Conservation (phyloP, 1,140 invertebrate genomes). For the Drosophila kurseongensis region DNA sequence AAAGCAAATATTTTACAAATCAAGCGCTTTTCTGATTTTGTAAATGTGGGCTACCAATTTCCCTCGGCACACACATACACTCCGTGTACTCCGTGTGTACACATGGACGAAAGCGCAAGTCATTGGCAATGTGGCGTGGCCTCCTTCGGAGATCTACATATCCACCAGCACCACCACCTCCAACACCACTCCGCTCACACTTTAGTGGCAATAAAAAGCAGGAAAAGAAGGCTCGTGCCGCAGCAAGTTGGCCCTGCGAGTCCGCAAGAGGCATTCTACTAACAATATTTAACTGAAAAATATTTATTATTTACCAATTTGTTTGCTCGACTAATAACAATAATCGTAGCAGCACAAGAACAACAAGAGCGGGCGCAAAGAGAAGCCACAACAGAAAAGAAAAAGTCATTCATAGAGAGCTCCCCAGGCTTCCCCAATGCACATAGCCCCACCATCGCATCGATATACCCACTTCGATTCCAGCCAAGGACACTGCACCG, state of each 20-base stretch:
- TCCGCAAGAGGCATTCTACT: slow-evolving; percentile 77
- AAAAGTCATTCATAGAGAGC: slow-evolving; percentile 67
- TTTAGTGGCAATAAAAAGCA: slow-evolving; percentile 26
- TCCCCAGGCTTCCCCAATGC: slow-evolving; percentile 27
- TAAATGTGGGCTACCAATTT: slow-evolving; percentile 84
- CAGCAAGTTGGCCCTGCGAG: slow-evolving; percentile 52
- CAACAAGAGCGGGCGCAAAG: slow-evolving; percentile 13
- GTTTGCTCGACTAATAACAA: slow-evolving; percentile 84
- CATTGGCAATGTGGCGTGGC: slow-evolving; percentile 75
- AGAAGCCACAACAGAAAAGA: slow-evolving; percentile 24
- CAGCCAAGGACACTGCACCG: slow-evolving; percentile 75
- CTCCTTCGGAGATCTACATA: slow-evolving; percentile 76
- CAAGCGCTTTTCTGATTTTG: slow-evolving; percentile 84
- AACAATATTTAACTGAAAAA: slow-evolving; percentile 84
- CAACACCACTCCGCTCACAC: not conserved
- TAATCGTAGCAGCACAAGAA: slow-evolving; percentile 75
- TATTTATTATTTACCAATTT: slow-evolving; percentile 85
- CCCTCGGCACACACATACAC: slow-evolving; percentile 64
- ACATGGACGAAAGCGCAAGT: slow-evolving; percentile 79
- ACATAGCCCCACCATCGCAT: slow-evolving; percentile 29
- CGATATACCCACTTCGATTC: slow-evolving; percentile 13
- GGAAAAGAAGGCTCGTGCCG: slow-evolving; percentile 60
- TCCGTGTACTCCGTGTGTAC: slow-evolving; percentile 35
- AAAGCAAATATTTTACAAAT: slow-evolving; percentile 84
- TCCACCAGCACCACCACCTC: not conserved